Conservation (phyloP, 2,113 vertebrate genomes). For the Enhydra lutris region DNA sequence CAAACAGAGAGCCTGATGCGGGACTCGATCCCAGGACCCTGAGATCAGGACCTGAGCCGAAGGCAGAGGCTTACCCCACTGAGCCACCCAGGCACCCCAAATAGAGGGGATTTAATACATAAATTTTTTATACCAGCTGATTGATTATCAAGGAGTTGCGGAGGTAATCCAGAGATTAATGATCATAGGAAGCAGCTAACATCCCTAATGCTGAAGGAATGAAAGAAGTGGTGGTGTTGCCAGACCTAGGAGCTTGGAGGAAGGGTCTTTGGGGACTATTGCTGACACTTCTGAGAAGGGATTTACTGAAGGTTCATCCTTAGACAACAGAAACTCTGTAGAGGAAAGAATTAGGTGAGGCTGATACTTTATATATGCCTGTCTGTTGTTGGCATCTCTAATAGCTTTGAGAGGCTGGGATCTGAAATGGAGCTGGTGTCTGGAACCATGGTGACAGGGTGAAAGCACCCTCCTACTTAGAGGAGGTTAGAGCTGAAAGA, state of each 20-base stretch:
- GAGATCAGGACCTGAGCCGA: too few relatives aligned
- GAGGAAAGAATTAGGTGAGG: neutral
- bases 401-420: neutral
- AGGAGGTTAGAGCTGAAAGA: neutral
- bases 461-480: neutral
- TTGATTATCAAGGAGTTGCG: neutral
- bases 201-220: neutral
- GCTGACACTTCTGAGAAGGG: neutral
- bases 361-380: neutral
- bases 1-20: too few relatives aligned
- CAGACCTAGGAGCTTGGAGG: neutral
- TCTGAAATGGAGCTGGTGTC: neutral
- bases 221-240: neutral
- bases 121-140: neutral
- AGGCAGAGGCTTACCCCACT: too few relatives aligned
- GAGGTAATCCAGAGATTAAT: neutral
- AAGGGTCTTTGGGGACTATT: neutral
- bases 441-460: neutral
- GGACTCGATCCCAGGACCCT: too few relatives aligned
- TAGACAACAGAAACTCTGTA: neutral
- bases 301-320: neutral
- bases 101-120: neutral
- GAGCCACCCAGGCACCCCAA: neutral
- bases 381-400: neutral
- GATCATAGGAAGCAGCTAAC: neutral